These are phyloP conservation scores for Cremastinae sp. DNA, from an alignment of 2,888 invertebrate species.

Conservation along the genomic window DNA sequence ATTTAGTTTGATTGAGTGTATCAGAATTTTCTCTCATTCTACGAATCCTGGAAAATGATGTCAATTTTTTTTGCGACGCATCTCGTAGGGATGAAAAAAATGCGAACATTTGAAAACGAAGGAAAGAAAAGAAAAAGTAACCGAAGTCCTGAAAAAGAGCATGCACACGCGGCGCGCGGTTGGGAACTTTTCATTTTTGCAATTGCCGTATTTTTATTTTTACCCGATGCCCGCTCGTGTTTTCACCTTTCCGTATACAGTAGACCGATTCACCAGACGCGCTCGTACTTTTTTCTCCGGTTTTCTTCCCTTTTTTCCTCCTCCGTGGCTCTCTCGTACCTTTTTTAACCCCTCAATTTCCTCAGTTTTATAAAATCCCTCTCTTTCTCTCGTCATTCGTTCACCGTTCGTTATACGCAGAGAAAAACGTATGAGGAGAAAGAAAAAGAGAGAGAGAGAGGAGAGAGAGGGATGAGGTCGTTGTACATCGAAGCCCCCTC, in stretches of 20 bases:
- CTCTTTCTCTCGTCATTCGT: constrained; percentile 31
- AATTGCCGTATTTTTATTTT: constrained; percentile 15
- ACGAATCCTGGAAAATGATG: no score
- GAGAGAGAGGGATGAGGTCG: constrained; percentile 44
- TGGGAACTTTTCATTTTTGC: constrained; percentile 19
- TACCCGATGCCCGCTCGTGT: background rate
- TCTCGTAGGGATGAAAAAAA: no score
- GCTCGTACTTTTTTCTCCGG: no score
- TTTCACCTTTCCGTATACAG: background rate
- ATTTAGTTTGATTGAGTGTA: no score
- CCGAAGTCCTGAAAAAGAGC: background rate
- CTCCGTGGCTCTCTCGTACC: background rate
- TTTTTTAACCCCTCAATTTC: constrained; percentile 14
- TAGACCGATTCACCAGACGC: constrained; percentile 22
- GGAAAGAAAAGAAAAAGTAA: background rate
- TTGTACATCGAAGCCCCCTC: constrained; percentile 57
- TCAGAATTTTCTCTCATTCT: no score
- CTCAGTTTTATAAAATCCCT: constrained; percentile 18
- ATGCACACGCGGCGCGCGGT: background rate
- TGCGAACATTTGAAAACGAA: no score
- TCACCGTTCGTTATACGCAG: constrained; percentile 24
- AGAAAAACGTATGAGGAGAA: constrained; percentile 7
- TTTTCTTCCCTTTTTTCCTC: background rate
- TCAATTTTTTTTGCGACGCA: no score
- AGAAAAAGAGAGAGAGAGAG: background rate